These are phyloP conservation scores for Trichonephila clavata DNA, from an alignment of 1,140 invertebrate genomes.

Conservation along the genomic window DNA sequence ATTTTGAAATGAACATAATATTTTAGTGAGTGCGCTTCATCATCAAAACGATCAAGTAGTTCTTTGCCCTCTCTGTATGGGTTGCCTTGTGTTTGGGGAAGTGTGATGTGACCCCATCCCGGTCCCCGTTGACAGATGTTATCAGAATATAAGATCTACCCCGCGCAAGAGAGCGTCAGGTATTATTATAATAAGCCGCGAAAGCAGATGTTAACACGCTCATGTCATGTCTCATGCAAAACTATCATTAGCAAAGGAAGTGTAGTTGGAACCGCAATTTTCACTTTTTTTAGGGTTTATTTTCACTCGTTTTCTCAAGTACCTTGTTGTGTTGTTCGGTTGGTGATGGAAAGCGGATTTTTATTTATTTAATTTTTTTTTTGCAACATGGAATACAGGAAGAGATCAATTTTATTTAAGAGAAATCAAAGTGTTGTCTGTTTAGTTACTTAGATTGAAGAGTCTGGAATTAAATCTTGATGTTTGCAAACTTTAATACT, in stretches of 20 bases:
- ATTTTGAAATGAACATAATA: background rate
- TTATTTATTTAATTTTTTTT: too few species aligned
- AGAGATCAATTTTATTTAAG: background rate
- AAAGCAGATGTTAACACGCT: constrained; percentile 75
- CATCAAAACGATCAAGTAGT: background rate
- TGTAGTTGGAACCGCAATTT: background rate
- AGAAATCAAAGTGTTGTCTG: background rate
- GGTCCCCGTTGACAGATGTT: constrained; percentile 69
- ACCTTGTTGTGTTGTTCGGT: background rate
- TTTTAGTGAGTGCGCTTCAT: background rate
- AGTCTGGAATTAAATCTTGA: background rate
- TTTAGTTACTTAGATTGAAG: background rate
- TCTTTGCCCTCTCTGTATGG: background rate
- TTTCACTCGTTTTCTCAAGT: background rate
- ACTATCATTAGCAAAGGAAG: constrained; percentile 62
- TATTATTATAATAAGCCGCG: constrained; percentile 75
- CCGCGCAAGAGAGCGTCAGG: constrained; percentile 53
- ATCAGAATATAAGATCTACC: constrained; percentile 63
- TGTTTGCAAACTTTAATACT: background rate
- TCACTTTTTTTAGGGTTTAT: background rate
- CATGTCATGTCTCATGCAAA: constrained; percentile 70
- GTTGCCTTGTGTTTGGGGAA: background rate
- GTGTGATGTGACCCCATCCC: background rate
- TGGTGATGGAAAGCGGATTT: background rate
- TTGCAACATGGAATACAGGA: background rate